Conservation (phyloP, 2,888 invertebrate species). For the Drosophila ustulata region DNA sequence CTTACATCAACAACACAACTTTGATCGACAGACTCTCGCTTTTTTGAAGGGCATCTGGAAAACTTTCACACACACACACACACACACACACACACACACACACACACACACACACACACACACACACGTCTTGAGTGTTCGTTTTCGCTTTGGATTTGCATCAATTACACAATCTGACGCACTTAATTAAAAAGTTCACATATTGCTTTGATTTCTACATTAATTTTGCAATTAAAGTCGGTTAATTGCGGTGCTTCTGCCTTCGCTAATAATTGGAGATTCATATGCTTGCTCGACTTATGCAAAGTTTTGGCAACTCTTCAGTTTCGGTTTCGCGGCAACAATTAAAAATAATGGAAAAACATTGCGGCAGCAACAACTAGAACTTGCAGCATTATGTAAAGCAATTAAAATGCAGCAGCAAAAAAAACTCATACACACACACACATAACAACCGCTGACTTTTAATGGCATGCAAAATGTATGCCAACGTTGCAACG, state of each 20-base stretch:
- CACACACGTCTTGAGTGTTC: background rate
- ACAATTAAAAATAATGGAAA: constrained; percentile 80
- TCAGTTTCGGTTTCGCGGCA: constrained; percentile 34
- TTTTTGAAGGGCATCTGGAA: background rate
- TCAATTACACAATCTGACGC: constrained; percentile 34
- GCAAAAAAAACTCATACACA: constrained; percentile 36
- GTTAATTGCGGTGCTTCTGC: constrained; percentile 45
- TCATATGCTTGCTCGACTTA: constrained; percentile 20
- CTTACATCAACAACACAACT: constrained; percentile 22
- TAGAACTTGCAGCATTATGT: constrained; percentile 59
- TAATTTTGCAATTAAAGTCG: constrained; percentile 69
- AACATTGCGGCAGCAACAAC: constrained; percentile 46
- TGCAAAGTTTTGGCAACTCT: constrained; percentile 20
- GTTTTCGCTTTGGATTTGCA: background rate
- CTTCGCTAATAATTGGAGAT: constrained; percentile 16
- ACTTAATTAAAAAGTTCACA: constrained; percentile 66
- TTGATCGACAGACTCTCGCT: constrained; percentile 42
- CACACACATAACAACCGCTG: constrained; percentile 48
- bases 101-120: background rate
- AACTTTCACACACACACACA: background rate
- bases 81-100: background rate
- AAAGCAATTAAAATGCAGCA: constrained; percentile 76
- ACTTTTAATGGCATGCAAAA: constrained; percentile 75
- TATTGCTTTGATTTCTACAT: constrained; percentile 55
- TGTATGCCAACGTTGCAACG: constrained; percentile 50